These are phyloP conservation scores for Gastrophryne carolinensis DNA, from an alignment of 2,797 vertebrate genomes.

Conservation along the genomic window DNA sequence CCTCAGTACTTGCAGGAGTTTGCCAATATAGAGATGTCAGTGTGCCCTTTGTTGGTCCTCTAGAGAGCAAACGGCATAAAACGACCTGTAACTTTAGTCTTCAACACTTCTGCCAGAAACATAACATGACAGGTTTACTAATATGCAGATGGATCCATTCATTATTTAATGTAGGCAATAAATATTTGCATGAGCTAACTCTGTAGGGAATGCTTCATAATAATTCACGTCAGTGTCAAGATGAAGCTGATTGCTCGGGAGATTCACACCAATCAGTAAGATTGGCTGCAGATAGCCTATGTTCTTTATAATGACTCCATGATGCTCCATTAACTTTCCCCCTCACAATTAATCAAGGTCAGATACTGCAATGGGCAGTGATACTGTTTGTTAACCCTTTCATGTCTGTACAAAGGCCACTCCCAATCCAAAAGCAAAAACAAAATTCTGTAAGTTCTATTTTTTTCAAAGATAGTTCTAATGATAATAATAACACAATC, in stretches of 20 bases:
- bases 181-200: slow-evolving; percentile 69
- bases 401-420: neutral
- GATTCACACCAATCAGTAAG: slow-evolving; percentile 51
- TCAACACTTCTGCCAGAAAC: slow-evolving; percentile 56
- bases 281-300: neutral
- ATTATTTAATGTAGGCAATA: slow-evolving; percentile 68
- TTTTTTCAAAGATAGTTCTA: no score
- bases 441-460: no score
- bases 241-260: slow-evolving; percentile 54
- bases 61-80: slow-evolving; percentile 49
- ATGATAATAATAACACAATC: no score
- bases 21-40: neutral
- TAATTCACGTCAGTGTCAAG: slow-evolving; percentile 57
- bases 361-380: neutral
- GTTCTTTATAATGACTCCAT: slow-evolving; percentile 9
- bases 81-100: slow-evolving; percentile 26
- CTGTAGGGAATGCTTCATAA: slow-evolving; percentile 55
- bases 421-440: no score
- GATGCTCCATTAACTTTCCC: slow-evolving; percentile 28
- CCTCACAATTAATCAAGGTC: slow-evolving; percentile 30
- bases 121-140: slow-evolving; percentile 64
- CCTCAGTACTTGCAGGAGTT: neutral
- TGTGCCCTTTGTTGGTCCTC: neutral
- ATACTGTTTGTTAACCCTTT: neutral
- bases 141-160: slow-evolving; percentile 62